Base-by-base conservation (phyloP, 2,797 vertebrate genomes). In the Esox masquinongy region DNA sequence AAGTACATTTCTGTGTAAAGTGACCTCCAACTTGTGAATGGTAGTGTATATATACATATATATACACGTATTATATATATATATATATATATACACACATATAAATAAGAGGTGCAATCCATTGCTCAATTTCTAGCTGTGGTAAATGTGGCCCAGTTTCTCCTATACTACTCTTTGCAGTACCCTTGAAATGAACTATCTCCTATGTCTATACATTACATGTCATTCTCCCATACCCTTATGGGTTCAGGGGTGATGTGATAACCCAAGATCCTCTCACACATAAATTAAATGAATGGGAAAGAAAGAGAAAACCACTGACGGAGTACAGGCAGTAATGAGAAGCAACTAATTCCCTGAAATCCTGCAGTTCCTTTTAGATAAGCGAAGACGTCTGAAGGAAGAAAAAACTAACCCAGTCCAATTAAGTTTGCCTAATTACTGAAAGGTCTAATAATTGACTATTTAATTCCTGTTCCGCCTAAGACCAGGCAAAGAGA, bases 391-490 rank as follows among this genome's bases (percentile, higher is more conserved):
- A 72, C 77, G 73, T 78, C 66, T 73, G 56, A 79, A 64, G 78
- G 56, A 43, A 73, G 53, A 59, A 69, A 78, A 76, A 76, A 22
- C 69, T 49, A 19, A 53, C 70, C 75, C 66, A 56, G 66, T 77
- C 79, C 81, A 82, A 83, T 85, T 82, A 84, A 81, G 79, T 74
- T 36, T 56, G 43, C 79, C 77, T 87, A 82, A 86, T 83, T 79
- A 83, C 72, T 76, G 78, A 78, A 24, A 80, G 79, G 78, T 68
- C 68, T 19, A 67, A 67, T 34, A 67, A 66, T n/a, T 39, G 39
- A 26, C 43, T 47, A 31, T 47, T 49, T 73, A 16, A 64, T 47
- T 49, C 15, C 39, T 29, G 56, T 74, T 64, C 24, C 22, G 49
- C 19, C 26, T 49, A 17, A 59, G 36, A 43, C 59, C 64, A 34